A percentile compares a stretch with the other conserved stretches of the same genome.
phyloP scores from a whole-genome alignment of 1,140 invertebrate genomes.

The Calosoma granatense region DNA sequence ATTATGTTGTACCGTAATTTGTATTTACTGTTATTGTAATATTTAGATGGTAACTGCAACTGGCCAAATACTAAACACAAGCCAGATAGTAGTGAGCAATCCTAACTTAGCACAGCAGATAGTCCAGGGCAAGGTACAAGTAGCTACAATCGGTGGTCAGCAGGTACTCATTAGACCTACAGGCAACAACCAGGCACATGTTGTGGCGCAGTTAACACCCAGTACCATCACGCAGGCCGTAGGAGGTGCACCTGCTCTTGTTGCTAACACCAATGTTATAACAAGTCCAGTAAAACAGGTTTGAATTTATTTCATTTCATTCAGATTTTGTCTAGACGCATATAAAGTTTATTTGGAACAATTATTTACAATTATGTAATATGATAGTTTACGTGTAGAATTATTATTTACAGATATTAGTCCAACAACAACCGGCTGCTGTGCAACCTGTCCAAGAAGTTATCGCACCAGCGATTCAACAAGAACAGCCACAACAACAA shows the following conservation, averaged over 20 bases:
- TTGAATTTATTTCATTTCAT: neutral
- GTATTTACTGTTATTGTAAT: conserved; percentile 14
- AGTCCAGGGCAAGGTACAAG: conserved; percentile 64
- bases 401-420: neutral
- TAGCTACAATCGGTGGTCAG: conserved; percentile 74
- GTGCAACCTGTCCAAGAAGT: neutral
- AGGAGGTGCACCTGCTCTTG: neutral
- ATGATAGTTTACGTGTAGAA: no score
- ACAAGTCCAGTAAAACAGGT: neutral
- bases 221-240: conserved; percentile 8
- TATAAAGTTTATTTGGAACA: no score
- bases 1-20: no score
- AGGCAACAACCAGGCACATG: conserved; percentile 59
- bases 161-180: conserved; percentile 65
- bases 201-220: conserved; percentile 53
- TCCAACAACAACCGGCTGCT: neutral
- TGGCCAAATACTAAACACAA: conserved; percentile 34
- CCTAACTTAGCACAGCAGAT: conserved; percentile 63
- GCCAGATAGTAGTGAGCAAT: conserved; percentile 67
- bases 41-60: conserved; percentile 39
- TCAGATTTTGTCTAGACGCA: no score
- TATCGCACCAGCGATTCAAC: conserved; percentile 12
- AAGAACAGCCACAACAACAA: conserved; percentile 20
- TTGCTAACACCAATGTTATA: neutral
- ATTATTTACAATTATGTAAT: no score